Evolutionary conservation across 2,113 vertebrate species (phyloP).

Genomic region (Nyctereutes procyonoides): DNA sequence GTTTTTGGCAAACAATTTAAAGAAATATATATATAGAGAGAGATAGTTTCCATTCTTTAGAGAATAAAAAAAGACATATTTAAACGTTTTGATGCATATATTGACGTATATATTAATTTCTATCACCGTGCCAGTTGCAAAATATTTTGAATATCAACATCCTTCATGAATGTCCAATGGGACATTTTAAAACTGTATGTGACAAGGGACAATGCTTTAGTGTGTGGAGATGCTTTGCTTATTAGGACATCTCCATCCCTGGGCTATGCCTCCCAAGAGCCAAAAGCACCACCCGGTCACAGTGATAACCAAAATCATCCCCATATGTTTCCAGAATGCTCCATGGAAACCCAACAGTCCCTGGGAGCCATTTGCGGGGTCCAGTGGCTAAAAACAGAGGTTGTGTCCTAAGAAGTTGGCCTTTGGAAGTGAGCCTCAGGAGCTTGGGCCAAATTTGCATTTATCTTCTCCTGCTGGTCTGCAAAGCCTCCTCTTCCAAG

Average conservation of each 20-base stretch:
- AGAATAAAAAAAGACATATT: constrained; percentile 17
- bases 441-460: not conserved
- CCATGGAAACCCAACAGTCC: not conserved
- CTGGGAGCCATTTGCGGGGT: not conserved
- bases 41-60: not conserved
- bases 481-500: not conserved
- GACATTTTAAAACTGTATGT: not conserved
- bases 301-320: not conserved
- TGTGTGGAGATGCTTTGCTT: not conserved
- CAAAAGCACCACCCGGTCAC: not conserved
- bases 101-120: not conserved
- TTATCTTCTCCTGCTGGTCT: not conserved
- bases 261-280: not conserved
- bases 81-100: not conserved
- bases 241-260: not conserved
- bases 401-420: not conserved
- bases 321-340: not conserved
- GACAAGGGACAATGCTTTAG: not conserved
- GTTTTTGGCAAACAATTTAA: not conserved
- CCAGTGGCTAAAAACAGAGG: not conserved
- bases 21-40: not conserved
- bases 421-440: not conserved
- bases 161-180: not conserved
- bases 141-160: not conserved
- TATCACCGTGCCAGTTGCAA: not conserved